phyloP scores from a whole-genome alignment of 2,888 invertebrate genomes.

The Aleiodes testaceus region DNA sequence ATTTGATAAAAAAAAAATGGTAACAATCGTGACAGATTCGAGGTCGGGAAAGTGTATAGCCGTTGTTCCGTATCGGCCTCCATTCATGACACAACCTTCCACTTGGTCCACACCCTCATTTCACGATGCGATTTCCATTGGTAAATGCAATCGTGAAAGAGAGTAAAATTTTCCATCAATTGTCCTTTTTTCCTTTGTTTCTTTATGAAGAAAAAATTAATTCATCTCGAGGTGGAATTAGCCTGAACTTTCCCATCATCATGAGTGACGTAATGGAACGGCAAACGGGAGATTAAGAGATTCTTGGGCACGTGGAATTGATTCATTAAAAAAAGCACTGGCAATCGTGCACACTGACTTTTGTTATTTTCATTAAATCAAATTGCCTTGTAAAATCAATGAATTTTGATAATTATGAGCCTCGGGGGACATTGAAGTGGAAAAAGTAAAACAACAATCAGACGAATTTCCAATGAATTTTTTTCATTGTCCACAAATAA shows the following conservation, averaged over 20 bases:
- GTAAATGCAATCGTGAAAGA: neutral
- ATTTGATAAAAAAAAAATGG: slow-evolving; percentile 10
- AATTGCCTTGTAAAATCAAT: too few species aligned
- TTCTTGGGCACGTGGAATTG: neutral
- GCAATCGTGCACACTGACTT: neutral
- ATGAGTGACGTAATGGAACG: neutral
- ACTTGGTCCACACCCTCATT: slow-evolving; percentile 46
- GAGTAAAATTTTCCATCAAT: neutral
- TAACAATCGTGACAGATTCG: slow-evolving; percentile 47
- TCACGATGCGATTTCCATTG: slow-evolving; percentile 16
- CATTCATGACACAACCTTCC: slow-evolving; percentile 53
- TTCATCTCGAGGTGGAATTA: slow-evolving; percentile 11
- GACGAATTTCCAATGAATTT: too few species aligned
- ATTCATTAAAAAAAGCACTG: slow-evolving; percentile 12
- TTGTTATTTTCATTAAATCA: too few species aligned
- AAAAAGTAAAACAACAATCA: too few species aligned
- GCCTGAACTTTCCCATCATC: neutral
- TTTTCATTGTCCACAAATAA: too few species aligned
- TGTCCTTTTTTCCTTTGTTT: neutral
- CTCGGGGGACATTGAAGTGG: too few species aligned
- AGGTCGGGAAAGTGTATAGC: slow-evolving; percentile 66
- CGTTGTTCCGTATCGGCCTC: slow-evolving; percentile 54
- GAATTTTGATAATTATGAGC: too few species aligned
- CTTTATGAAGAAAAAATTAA: neutral
- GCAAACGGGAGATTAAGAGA: neutral